Conservation (phyloP, 2,113 vertebrate species). For the Tupaia tana region DNA sequence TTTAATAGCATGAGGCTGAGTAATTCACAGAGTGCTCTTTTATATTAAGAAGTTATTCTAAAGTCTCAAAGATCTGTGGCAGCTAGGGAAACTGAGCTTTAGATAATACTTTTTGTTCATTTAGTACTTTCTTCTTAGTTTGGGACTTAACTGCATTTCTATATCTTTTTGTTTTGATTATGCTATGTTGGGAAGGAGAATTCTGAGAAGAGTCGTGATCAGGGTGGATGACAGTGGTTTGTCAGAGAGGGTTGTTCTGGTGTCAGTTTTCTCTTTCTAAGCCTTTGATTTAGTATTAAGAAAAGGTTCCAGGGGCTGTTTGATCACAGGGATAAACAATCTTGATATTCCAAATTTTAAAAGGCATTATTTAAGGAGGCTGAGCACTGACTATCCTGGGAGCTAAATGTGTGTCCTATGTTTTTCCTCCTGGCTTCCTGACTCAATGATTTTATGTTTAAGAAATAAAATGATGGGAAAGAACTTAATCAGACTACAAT, state of each 20-base stretch:
- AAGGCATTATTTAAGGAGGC: neutral
- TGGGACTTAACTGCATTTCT: neutral
- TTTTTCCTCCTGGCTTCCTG: neutral
- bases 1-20: neutral
- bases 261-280: neutral
- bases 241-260: neutral
- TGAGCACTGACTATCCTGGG: neutral
- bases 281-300: neutral
- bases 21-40: neutral
- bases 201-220: neutral
- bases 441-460: slow-evolving; percentile 8
- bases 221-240: neutral
- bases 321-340: neutral
- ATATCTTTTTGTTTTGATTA: slow-evolving; percentile 32
- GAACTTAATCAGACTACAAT: neutral
- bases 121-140: neutral
- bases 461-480: slow-evolving; percentile 11
- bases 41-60: neutral
- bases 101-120: neutral
- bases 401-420: neutral
- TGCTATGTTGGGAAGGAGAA: neutral
- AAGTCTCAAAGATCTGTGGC: neutral
- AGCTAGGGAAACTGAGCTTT: neutral
- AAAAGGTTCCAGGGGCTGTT: neutral
- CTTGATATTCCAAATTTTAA: neutral